Base-by-base conservation (phyloP, 2,888 invertebrate genomes). In the Aplocera efformata region DNA sequence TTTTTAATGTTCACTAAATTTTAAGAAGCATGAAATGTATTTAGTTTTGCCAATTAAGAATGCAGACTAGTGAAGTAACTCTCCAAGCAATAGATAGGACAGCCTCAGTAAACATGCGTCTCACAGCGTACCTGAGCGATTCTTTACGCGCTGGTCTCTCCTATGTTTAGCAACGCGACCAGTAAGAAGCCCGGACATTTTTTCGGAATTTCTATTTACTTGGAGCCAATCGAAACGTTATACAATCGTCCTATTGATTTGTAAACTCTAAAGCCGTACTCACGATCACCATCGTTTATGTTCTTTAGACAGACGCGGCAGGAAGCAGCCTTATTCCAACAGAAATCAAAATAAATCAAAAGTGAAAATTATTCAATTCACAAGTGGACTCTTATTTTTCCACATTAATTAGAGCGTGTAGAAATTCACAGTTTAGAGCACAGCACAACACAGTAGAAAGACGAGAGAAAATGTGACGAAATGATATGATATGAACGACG, bases 111-210 rank as follows among this genome's bases (percentile, higher is more conserved):
- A 72, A 68, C 77, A 79, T 78, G 76, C 77, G 60, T 58, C 54
- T 63, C 48, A 58, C 53, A 59, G 59, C 75, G 69, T 82, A 88
- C 86, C 86, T 86, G 82, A 72, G 59, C 77, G 74, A 55, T 62
- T 76, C 68, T 79, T 81, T 60, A 69, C 65, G 50, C 75, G 77
- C 45, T 71, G 75, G 53, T 69, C 70, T 70, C 74, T 77, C 61
- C 72, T 74, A 63, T 67, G 77, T 60, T 85, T 88, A 54, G 73
- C 68, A 50, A 88, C 82, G 43, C 85, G 80, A 54, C 85, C 83
- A 53, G 75, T 68, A 52, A 81, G 67, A 53, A 83, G 69, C 51
- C 79, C 79, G 48, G 85, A 82, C 86, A 86, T 86, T 66, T 64
- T 72, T 47, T 50, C 51, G 40, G 56, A 50, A 49, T 44, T 57